Conservation (phyloP, 2,797 vertebrate genomes). For the Lepidocolaptes lacrymiger region DNA sequence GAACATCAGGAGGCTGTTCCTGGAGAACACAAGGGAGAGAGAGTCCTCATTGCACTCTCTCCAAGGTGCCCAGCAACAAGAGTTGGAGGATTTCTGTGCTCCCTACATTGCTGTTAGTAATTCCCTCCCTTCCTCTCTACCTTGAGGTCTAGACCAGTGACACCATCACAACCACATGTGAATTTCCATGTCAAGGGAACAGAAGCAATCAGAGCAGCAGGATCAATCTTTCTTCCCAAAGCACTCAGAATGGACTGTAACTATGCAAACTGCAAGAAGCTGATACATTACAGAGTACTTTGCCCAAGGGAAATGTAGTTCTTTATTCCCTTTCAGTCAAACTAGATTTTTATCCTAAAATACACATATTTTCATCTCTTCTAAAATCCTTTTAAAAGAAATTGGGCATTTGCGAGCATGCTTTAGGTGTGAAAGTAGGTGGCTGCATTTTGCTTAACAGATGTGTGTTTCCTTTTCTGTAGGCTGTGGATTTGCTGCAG, state of each 20-base stretch:
- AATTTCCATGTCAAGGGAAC: neutral
- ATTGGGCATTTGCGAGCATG: neutral
- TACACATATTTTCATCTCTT: neutral
- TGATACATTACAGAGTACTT: neutral
- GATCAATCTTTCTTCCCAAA: neutral
- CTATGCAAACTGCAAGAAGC: neutral
- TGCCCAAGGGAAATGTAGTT: neutral
- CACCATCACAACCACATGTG: accelerated
- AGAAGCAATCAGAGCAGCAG: neutral
- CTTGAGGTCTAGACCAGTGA: neutral
- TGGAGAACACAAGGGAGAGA: neutral
- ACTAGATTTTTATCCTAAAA: neutral
- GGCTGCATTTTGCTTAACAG: neutral
- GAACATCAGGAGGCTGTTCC: neutral
- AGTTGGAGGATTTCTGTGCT: neutral
- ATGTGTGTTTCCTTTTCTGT: neutral
- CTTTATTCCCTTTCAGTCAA: neutral
- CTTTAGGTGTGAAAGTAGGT: neutral
- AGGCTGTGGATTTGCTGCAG: neutral
- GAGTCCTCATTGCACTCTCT: neutral
- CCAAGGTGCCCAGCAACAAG: neutral
- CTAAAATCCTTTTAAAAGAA: neutral
- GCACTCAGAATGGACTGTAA: neutral
- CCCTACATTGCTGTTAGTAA: neutral
- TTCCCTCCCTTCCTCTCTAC: neutral